These are phyloP conservation scores for Muntiacus reevesi DNA, from an alignment of 2,113 vertebrate species.

Conservation along the genomic window DNA sequence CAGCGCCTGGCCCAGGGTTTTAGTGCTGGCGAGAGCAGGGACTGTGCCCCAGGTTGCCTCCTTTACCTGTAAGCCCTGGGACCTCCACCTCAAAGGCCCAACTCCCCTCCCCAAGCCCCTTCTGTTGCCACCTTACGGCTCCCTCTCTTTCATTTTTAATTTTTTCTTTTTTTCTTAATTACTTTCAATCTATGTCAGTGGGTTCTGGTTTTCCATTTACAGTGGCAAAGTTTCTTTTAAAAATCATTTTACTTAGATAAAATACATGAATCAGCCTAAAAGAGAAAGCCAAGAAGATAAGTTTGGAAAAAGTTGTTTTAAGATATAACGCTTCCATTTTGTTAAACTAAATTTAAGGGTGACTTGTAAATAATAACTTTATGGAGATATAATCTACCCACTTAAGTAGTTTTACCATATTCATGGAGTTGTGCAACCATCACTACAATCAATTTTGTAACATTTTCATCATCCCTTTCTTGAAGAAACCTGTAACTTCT, in stretches of 20 bases:
- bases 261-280: not conserved
- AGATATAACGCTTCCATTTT: not conserved
- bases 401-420: not conserved
- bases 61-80: not conserved
- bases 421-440: not conserved
- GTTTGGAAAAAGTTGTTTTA: not conserved
- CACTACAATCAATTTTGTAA: not conserved
- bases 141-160: not conserved
- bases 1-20: fast-evolving
- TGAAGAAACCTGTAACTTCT: not conserved
- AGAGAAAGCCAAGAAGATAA: not conserved
- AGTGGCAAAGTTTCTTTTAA: not conserved
- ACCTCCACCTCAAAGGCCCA: not conserved
- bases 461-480: not conserved
- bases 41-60: not conserved
- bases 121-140: not conserved
- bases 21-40: not conserved
- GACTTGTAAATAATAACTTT: not conserved
- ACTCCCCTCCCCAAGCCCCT: not conserved
- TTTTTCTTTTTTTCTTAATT: not conserved
- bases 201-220: not conserved
- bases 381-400: not conserved
- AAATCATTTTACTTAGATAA: not conserved
- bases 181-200: not conserved
- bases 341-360: not conserved